These are phyloP conservation scores for Petrolisthes manimaculis DNA, from an alignment of 2,888 invertebrate species.

Conservation along the genomic window DNA sequence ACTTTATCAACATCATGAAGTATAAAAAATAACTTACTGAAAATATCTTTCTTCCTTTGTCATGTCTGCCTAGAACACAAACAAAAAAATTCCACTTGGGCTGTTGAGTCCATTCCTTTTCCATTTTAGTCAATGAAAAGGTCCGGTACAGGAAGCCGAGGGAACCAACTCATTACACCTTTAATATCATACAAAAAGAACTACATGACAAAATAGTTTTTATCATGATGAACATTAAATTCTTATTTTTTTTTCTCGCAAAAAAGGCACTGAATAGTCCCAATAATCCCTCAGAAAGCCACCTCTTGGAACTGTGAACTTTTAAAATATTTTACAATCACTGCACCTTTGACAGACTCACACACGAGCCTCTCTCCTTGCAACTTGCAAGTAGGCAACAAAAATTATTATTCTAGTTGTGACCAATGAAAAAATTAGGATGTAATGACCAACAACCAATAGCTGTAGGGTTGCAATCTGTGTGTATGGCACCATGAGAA, in stretches of 20 bases:
- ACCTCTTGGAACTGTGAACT: constrained; percentile 39
- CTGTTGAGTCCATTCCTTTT: constrained; percentile 23
- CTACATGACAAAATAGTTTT: constrained; percentile 34
- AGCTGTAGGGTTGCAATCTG: constrained; percentile 3
- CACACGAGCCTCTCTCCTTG: constrained; percentile 38
- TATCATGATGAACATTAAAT: constrained; percentile 30
- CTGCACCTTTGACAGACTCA: constrained; percentile 14
- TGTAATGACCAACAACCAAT: background rate
- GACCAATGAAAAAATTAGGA: constrained; percentile 24
- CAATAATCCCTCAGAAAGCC: constrained; percentile 39
- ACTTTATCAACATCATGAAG: constrained; percentile 48
- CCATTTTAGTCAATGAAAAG: constrained; percentile 21
- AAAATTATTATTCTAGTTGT: constrained; percentile 24
- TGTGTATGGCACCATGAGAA: constrained; percentile 1
- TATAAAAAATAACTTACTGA: constrained; percentile 53
- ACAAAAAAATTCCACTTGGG: constrained; percentile 19
- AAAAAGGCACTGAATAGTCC: constrained; percentile 57
- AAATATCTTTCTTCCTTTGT: constrained; percentile 49
- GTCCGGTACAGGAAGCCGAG: constrained; percentile 1
- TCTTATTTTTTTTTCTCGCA: constrained; percentile 33
- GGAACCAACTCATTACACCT: background rate
- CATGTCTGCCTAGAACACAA: constrained; percentile 42
- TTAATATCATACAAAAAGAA: constrained; percentile 15
- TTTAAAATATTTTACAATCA: constrained; percentile 8
- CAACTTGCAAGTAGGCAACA: constrained; percentile 21